A percentile compares a stretch with the other conserved stretches of the same genome.
phyloP scores from a whole-genome alignment of 2,113 vertebrate species.

The Lepisosteus oculatus region DNA sequence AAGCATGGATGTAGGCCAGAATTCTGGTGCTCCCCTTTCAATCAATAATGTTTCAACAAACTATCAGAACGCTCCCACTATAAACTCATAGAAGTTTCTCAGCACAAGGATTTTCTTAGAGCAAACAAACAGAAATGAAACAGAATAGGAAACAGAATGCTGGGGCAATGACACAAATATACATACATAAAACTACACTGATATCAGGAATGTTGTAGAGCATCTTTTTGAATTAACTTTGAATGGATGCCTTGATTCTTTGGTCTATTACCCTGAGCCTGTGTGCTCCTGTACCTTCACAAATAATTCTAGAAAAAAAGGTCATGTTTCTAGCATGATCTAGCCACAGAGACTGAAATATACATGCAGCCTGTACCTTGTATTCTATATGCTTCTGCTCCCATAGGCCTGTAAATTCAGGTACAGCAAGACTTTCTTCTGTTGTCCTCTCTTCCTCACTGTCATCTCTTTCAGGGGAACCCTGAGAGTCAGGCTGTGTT shows the following conservation, averaged over 20 bases:
- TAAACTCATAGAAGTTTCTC: background rate
- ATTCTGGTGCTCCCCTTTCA: too few relatives aligned
- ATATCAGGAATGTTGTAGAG: too few relatives aligned
- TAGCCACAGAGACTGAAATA: too few relatives aligned
- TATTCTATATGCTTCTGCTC: conserved; percentile 28
- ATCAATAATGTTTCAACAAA: too few relatives aligned
- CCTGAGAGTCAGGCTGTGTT: background rate
- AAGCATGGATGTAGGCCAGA: background rate
- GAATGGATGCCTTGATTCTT: background rate
- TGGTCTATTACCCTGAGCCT: too few relatives aligned
- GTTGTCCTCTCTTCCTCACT: conserved; percentile 32
- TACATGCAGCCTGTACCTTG: conserved; percentile 45
- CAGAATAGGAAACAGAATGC: background rate
- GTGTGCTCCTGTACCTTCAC: too few relatives aligned
- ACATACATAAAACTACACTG: background rate
- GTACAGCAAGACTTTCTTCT: conserved; percentile 56
- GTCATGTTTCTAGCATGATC: too few relatives aligned
- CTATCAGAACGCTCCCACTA: too few relatives aligned
- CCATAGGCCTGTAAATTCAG: conserved; percentile 82
- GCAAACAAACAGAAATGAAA: background rate
- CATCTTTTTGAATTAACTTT: background rate
- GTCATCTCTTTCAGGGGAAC: background rate
- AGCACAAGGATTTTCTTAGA: background rate
- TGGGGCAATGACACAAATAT: background rate
- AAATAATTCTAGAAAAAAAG: too few relatives aligned